Percentiles rank a stretch among this genome's conserved stretches.
Conservation (phyloP, 2,797 vertebrate genomes). For the Acanthis flammea region DNA sequence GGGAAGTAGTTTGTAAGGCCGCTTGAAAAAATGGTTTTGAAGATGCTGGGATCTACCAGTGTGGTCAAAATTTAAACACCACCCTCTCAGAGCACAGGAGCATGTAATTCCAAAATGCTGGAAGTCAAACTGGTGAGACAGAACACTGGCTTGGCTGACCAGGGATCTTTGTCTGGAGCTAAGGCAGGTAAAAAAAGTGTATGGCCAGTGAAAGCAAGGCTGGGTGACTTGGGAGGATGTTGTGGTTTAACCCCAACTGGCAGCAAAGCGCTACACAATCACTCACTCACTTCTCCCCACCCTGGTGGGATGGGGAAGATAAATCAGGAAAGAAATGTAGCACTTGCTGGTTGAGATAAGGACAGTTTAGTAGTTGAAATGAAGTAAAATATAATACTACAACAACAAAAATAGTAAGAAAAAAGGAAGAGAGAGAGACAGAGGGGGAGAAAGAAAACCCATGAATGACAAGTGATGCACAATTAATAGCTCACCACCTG, state of each 20-base stretch:
- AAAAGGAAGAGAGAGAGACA: background rate
- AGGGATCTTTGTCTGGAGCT: background rate
- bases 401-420: background rate
- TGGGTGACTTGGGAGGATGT: background rate
- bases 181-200: background rate
- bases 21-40: background rate
- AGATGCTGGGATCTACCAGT: background rate
- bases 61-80: background rate
- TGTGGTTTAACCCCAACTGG: background rate
- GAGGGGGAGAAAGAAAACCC: background rate
- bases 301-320: background rate
- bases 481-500: background rate
- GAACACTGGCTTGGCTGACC: background rate
- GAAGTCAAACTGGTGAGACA: background rate
- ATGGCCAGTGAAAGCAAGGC: background rate
- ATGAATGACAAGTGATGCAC: background rate
- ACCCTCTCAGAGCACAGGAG: rapidly evolving
- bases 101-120: background rate
- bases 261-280: background rate
- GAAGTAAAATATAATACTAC: background rate
- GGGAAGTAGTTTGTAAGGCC: background rate
- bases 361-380: background rate
- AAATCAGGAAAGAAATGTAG: background rate
- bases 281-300: background rate
- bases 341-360: background rate